Evolutionary conservation across 2,113 vertebrate genomes (phyloP), one percentile per base, ranked within the genome.

Genomic region (Crotalus horridus): DNA sequence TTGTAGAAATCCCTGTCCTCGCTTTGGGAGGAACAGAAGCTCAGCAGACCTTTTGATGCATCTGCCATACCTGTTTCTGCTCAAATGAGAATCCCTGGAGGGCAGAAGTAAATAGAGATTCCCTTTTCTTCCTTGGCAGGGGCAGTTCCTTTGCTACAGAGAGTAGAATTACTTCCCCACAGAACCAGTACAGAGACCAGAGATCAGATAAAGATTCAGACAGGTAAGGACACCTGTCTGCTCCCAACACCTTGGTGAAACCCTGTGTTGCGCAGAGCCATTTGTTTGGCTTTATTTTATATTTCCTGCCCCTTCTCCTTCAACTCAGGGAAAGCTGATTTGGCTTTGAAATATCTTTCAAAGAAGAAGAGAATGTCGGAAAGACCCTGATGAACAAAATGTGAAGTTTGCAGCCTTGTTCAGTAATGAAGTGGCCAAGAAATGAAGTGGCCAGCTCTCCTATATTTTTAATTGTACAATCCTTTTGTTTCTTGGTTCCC

Each of bases 81-180:
- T 81, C 33, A 81, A 81, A 81, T 8, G 2, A 81, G 33, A 81
- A 81, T 6, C 74, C 39, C 33, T 21, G 33, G 33, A 39, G n/a
- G 33, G 33, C 33, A 43, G 74, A 81, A 29, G 74, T 81, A 43
- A 21, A 81, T 21, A 53, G 21, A 53, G 4, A 3, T 0, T 81
- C 6, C 0, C 88, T 48, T 33, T 33, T 46, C 0, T 96, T 26
- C 91, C 85, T 90, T 54, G 89, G 59, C 93, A 96, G 97, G 92
- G 91, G 87, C 90, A 93, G 90, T 87, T 92, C 92, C 87, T 56
- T 54, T 0, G 53, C 86, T 23, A 64, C 29, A 43, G 96, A 90
- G 20, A 91, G 88, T 87, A 93, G 88, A 54, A 1, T 43, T 58
- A 0, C 81, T 48, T 88, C 93, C 81, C 89, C 94, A 81, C 94